These are phyloP conservation scores for Spea bombifrons DNA, from an alignment of 2,113 vertebrate species.

Conservation along the genomic window DNA sequence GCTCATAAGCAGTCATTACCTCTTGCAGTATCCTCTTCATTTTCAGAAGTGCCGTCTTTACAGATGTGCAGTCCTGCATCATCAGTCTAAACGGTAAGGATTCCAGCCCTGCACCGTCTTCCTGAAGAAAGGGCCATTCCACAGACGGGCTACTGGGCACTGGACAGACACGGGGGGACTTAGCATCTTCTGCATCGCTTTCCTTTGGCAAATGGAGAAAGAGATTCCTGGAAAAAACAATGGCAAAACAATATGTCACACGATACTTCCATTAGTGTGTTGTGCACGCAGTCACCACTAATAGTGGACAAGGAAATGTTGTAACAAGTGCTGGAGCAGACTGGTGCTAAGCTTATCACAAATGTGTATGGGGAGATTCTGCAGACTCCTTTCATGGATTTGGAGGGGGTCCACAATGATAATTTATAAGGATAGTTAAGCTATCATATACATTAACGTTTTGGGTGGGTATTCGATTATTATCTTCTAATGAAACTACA, in stretches of 20 bases:
- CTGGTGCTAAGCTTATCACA: too few relatives aligned
- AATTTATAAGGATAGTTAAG: too few relatives aligned
- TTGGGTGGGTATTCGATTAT: too few relatives aligned
- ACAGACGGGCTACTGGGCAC: constrained; percentile 65
- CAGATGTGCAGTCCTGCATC: constrained; percentile 93
- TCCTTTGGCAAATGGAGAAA: constrained; percentile 72
- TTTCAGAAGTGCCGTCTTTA: constrained; percentile 88
- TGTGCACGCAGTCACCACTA: too few relatives aligned
- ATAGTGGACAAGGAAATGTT: too few relatives aligned
- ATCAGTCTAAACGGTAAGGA: constrained; percentile 86
- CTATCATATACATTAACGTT: too few relatives aligned
- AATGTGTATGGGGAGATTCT: too few relatives aligned
- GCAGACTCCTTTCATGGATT: too few relatives aligned
- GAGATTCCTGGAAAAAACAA: constrained; percentile 61
- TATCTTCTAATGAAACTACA: too few relatives aligned
- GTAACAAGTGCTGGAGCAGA: too few relatives aligned
- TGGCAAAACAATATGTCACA: not conserved
- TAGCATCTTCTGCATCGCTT: constrained; percentile 61
- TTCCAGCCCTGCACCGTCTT: constrained; percentile 81
- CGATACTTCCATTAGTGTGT: too few relatives aligned
- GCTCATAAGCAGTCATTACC: constrained; percentile 66
- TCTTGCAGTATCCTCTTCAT: constrained; percentile 93
- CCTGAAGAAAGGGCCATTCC: constrained; percentile 74
- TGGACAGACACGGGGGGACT: constrained; percentile 57
- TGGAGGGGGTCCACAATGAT: too few relatives aligned